Conservation (phyloP, 2,888 invertebrate genomes). For the Odontocolon sp. region DNA sequence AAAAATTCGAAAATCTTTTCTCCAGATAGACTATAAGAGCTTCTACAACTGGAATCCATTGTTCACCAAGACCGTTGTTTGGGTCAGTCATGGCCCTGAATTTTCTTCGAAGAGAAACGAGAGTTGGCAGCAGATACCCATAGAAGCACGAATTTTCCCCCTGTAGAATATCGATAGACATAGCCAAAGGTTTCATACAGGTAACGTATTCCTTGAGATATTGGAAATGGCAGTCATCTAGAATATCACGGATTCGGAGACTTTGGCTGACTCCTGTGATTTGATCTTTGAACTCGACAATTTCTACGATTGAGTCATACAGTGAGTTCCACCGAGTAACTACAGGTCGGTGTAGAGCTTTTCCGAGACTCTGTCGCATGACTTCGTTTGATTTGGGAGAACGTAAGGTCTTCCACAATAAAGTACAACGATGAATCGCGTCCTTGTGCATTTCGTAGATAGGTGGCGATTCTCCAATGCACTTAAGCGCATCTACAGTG, state of each 20-base stretch:
- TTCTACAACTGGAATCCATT: background rate
- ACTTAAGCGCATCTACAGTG: background rate
- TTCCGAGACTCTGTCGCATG: background rate
- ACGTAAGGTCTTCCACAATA: conserved; percentile 11
- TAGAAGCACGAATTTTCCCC: background rate
- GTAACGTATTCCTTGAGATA: background rate
- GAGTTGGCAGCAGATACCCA: background rate
- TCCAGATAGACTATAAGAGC: background rate
- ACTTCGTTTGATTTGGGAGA: conserved; percentile 23
- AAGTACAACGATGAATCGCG: conserved; percentile 3
- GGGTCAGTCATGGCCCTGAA: background rate
- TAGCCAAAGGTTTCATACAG: background rate
- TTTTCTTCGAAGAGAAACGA: background rate
- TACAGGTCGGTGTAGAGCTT: background rate
- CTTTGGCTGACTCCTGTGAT: background rate
- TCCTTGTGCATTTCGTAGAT: background rate
- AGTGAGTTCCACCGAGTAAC: background rate
- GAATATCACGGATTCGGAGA: background rate
- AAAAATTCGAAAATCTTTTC: background rate
- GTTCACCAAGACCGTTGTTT: background rate
- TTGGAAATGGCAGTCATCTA: background rate
- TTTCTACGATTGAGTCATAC: background rate
- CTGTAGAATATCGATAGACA: background rate
- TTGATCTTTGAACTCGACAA: background rate
- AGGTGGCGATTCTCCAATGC: background rate